These are phyloP conservation scores for Ictalurus furcatus DNA, from an alignment of 2,113 vertebrate genomes.

Conservation along the genomic window DNA sequence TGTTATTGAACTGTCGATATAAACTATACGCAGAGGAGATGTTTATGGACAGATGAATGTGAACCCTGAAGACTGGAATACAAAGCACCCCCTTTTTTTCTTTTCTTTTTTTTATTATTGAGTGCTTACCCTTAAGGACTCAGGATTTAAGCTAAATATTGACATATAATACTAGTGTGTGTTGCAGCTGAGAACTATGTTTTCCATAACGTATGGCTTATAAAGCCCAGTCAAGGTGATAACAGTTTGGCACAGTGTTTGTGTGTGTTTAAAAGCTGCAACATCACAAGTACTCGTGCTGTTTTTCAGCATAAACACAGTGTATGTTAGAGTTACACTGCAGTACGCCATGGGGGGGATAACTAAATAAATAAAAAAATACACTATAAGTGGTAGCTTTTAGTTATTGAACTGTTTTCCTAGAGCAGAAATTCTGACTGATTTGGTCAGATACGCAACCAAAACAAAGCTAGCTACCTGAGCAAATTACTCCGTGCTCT, in stretches of 20 bases:
- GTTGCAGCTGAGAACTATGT: neutral
- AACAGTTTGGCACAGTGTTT: conserved; percentile 49
- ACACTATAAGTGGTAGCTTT: neutral
- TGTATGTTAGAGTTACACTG: neutral
- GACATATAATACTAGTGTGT: neutral
- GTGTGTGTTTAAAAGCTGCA: neutral
- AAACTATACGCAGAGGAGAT: conserved; percentile 43
- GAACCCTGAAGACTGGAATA: conserved; percentile 53
- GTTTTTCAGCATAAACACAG: neutral
- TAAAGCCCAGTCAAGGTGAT: conserved; percentile 25
- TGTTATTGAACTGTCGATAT: conserved; percentile 47
- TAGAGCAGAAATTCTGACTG: neutral
- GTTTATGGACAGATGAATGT: conserved; percentile 36
- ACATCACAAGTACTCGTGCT: neutral
- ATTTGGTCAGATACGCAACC: neutral
- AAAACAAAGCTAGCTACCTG: neutral
- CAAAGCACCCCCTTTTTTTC: conserved; percentile 52
- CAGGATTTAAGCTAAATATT: neutral
- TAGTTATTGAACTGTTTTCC: neutral
- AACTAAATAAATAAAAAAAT: no score
- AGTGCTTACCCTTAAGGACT: neutral
- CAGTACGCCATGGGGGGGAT: no score
- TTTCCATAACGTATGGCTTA: conserved; percentile 8
- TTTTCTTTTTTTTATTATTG: neutral
- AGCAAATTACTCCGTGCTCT: neutral